phyloP scores from a whole-genome alignment of 2,888 invertebrate species.

The Octodonta nipae region DNA sequence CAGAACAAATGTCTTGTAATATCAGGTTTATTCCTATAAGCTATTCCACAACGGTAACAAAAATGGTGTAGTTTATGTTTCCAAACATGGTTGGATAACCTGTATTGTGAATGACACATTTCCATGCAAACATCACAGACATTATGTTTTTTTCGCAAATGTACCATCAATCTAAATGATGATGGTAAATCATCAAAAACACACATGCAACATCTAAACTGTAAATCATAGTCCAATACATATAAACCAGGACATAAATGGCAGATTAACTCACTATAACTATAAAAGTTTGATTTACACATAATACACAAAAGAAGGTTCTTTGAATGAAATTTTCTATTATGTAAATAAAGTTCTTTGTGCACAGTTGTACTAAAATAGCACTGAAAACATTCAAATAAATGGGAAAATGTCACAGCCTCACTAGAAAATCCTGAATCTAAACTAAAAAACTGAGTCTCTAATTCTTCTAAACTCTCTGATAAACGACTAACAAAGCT shows the following conservation, averaged over 20 bases:
- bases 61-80: slow-evolving; percentile 79
- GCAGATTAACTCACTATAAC: slow-evolving; percentile 74
- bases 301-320: slow-evolving; percentile 69
- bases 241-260: slow-evolving; percentile 75
- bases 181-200: slow-evolving; percentile 65
- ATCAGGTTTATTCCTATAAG: slow-evolving; percentile 76
- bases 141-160: slow-evolving; percentile 69
- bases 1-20: slow-evolving; percentile 82
- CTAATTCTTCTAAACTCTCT: slow-evolving; percentile 47
- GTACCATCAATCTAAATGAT: slow-evolving; percentile 78
- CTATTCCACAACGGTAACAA: slow-evolving; percentile 77
- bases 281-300: slow-evolving; percentile 78
- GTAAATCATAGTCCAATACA: slow-evolving; percentile 48
- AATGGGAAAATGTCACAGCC: slow-evolving; percentile 48
- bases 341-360: slow-evolving; percentile 76
- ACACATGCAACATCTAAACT: slow-evolving; percentile 73
- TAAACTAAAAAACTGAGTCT: slow-evolving; percentile 54
- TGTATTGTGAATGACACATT: slow-evolving; percentile 63
- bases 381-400: slow-evolving; percentile 79
- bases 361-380: slow-evolving; percentile 63
- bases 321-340: slow-evolving; percentile 75
- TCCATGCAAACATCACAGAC: slow-evolving; percentile 80
- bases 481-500: slow-evolving; percentile 57
- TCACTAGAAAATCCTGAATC: slow-evolving; percentile 50
- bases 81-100: slow-evolving; percentile 77